Evolutionary conservation across 2,113 vertebrate species (phyloP), one percentile per base, ranked within the genome.

Genomic region (Etheostoma spectabile): DNA sequence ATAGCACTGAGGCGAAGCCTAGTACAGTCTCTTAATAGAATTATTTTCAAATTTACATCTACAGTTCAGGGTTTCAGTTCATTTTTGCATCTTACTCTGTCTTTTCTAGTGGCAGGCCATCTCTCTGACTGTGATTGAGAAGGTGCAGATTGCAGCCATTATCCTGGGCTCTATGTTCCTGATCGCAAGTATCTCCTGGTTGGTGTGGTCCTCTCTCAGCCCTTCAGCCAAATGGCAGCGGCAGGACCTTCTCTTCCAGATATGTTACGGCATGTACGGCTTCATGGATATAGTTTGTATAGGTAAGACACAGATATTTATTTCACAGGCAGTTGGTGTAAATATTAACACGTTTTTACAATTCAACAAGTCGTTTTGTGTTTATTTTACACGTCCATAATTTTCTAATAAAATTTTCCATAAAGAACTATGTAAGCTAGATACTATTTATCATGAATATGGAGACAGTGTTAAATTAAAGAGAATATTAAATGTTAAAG

Each of bases 201-300:
- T 97, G 84, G 94, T 97, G 85, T 97, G 97, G 96, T 97, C 96
- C 2, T 96, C 96, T 4, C 94, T 97, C 90, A 97, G 97, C 77
- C 96, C 96, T 21, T 97, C 96, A 12, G 96, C 97, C 84, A 97
- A 96, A 84, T 97, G 97, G 97, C 97, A 97, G 76, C 93, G 96
- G 4, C 97, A 97, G 90, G 97, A 97, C 86, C 94, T 97, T 82
- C 96, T 97, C 77, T 97, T 97, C 90, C 97, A 97, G 93, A 97
- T 97, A 88, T 97, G 97, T 93, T 97, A 97, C 24, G 96, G 96
- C 93, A 97, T 97, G 96, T 97, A 97, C 1, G 96, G 96, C 90
- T 97, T 97, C 93, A 97, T 97, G 97, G 97, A 97, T 89, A 94
- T 97, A 3, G 96, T 97, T 85, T 97, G 96, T 83, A 95, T 97